phyloP scores from a whole-genome alignment of 2,797 vertebrate species.

The Pangasius djambal region DNA sequence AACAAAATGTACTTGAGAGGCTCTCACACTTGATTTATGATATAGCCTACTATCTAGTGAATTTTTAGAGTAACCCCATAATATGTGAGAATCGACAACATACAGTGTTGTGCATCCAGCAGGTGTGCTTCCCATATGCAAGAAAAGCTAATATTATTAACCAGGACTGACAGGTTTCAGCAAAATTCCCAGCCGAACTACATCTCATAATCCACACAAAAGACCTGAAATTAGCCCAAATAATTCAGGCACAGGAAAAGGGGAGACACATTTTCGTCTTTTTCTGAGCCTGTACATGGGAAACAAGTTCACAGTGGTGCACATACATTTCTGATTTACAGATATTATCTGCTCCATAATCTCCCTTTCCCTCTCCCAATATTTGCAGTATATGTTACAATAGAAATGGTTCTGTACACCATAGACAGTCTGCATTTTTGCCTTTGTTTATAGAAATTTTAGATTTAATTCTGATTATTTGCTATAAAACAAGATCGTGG shows the following conservation, averaged over 20 bases:
- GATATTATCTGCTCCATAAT: not conserved
- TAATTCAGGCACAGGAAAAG: not conserved
- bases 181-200: not conserved
- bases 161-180: not conserved
- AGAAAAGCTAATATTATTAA: not conserved
- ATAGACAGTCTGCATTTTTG: not conserved
- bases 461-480: too few species aligned
- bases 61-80: not conserved
- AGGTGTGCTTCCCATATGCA: not conserved
- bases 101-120: not conserved
- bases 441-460: too few species aligned
- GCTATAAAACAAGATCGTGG: too few species aligned
- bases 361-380: not conserved
- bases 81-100: not conserved
- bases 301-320: not conserved
- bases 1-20: not conserved
- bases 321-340: not conserved
- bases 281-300: not conserved
- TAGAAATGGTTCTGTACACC: not conserved
- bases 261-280: not conserved
- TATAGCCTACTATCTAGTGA: not conserved
- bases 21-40: not conserved
- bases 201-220: not conserved
- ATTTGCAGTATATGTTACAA: not conserved
- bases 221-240: not conserved